Conservation (phyloP, 2,113 vertebrate genomes). For the Synchiropus splendidus region DNA sequence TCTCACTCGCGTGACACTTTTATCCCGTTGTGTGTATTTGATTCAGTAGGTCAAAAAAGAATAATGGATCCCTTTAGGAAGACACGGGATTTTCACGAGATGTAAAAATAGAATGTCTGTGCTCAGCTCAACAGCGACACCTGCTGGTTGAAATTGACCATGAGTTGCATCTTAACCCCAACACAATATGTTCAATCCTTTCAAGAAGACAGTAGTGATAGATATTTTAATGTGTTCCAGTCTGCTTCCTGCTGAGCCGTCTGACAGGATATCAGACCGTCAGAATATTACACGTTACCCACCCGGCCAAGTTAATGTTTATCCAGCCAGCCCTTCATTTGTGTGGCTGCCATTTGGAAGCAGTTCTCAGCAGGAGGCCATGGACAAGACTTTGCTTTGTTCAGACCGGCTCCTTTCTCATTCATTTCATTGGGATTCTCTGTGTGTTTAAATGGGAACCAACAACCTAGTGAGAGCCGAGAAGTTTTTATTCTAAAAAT, state of each 20-base stretch:
- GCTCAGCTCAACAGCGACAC: conserved; percentile 44
- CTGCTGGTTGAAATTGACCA: conserved; percentile 23
- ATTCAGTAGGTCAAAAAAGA: conserved; percentile 38
- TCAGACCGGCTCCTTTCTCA: too few species aligned
- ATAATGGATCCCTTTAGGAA: conserved; percentile 28
- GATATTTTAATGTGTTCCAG: too few species aligned
- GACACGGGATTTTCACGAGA: conserved; percentile 41
- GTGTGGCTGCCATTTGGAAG: conserved; percentile 3
- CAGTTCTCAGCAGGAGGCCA: conserved; percentile 9
- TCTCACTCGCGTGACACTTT: conserved; percentile 12
- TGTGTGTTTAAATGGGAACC: too few species aligned
- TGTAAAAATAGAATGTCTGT: conserved; percentile 42
- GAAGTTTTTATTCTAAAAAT: too few species aligned
- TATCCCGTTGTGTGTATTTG: conserved; percentile 12
- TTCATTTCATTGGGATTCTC: too few species aligned
- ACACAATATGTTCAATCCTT: too few species aligned
- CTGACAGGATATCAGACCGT: conserved; percentile 9
- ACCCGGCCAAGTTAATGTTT: conserved; percentile 12
- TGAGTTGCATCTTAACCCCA: too few species aligned
- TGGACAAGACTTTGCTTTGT: too few species aligned
- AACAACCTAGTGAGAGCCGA: too few species aligned
- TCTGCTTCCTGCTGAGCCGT: not conserved
- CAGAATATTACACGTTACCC: conserved; percentile 12
- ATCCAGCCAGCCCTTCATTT: conserved; percentile 18
- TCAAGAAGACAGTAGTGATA: too few species aligned